phyloP scores from a whole-genome alignment of 2,797 vertebrate species.

The Macropus fuliginosus region DNA sequence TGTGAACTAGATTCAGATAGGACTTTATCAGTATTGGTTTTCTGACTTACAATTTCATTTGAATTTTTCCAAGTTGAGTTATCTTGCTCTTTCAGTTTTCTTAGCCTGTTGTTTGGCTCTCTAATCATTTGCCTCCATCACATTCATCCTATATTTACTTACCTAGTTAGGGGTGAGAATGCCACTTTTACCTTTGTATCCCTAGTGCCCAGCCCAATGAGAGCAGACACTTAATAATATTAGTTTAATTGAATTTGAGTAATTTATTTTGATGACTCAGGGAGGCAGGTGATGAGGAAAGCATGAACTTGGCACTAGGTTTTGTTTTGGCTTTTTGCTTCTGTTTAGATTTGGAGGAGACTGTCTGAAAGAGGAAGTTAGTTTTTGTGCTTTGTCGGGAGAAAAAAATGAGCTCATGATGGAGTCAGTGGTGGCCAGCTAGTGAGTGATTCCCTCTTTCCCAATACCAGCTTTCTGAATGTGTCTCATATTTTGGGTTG shows the following conservation, averaged over 20 bases:
- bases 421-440: background rate
- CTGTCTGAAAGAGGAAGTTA: background rate
- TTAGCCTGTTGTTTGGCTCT: background rate
- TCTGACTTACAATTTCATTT: background rate
- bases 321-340: background rate
- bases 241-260: background rate
- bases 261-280: background rate
- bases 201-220: background rate
- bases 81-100: background rate
- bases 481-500: background rate
- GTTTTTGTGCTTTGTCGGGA: background rate
- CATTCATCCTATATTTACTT: background rate
- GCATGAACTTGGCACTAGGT: background rate
- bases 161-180: background rate
- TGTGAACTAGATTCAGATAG: background rate
- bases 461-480: background rate
- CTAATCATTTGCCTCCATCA: background rate
- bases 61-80: background rate
- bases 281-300: background rate
- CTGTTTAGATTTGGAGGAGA: background rate
- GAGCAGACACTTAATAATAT: background rate
- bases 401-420: background rate
- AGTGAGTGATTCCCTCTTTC: background rate
- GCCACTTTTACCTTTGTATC: background rate
- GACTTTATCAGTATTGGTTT: background rate